Percentiles rank a stretch among this genome's conserved stretches.
These are phyloP conservation scores for Lycaon pictus DNA, from an alignment of 2,113 vertebrate species.

Conservation along the genomic window DNA sequence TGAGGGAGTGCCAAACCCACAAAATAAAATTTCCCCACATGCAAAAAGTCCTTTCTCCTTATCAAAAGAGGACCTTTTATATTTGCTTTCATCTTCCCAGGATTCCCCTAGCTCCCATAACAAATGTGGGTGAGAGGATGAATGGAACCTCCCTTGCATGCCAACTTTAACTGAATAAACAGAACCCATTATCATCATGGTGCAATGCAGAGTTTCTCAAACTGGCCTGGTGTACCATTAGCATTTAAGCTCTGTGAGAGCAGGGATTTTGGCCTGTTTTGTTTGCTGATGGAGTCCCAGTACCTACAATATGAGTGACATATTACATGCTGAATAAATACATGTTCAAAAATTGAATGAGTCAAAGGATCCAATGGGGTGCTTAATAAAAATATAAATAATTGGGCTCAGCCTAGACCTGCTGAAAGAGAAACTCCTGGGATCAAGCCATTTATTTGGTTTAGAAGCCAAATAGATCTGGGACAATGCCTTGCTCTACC, in stretches of 20 bases:
- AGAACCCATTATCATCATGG: neutral
- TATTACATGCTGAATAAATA: slow-evolving; percentile 3
- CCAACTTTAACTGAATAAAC: slow-evolving; percentile 1
- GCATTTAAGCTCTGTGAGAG: neutral
- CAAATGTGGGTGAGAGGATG: neutral
- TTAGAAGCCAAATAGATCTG: slow-evolving; percentile 10
- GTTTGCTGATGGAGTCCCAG: neutral
- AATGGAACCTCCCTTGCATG: neutral
- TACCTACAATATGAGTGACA: neutral
- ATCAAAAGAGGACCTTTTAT: neutral
- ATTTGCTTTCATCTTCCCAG: neutral
- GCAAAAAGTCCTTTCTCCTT: neutral
- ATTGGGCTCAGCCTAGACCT: neutral
- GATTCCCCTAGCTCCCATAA: neutral
- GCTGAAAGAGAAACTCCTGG: slow-evolving; percentile 22
- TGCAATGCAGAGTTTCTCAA: neutral
- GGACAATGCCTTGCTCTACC: neutral
- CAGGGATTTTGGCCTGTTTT: neutral
- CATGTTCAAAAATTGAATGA: neutral
- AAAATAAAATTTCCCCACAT: neutral
- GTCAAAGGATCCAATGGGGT: neutral
- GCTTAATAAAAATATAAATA: slow-evolving; percentile 33
- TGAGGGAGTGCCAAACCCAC: neutral
- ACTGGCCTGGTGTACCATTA: neutral
- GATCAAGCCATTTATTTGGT: neutral